phyloP scores from a whole-genome alignment of 2,113 vertebrate genomes.

The Macrotus californicus region DNA sequence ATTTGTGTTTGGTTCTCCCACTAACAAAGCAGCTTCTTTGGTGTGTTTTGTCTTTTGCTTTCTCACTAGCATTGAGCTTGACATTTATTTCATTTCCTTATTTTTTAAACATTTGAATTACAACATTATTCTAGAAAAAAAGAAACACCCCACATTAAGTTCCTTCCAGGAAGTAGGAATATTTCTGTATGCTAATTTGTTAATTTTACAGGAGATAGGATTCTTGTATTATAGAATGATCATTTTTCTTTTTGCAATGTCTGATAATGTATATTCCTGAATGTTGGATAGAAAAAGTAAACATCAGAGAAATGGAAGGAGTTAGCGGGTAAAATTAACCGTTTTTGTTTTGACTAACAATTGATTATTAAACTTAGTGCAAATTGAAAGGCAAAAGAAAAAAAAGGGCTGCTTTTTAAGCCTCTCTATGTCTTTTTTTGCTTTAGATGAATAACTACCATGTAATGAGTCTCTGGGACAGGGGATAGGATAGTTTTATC shows the following conservation, averaged over 20 bases:
- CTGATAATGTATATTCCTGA: not conserved
- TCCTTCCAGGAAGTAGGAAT: not conserved
- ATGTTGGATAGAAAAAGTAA: conserved; percentile 4
- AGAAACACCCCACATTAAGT: not conserved
- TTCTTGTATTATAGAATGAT: not conserved
- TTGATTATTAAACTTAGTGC: conserved; percentile 5
- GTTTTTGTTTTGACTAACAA: not conserved
- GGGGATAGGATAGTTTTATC: not conserved
- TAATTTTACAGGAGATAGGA: not conserved
- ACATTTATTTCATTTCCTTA: not conserved
- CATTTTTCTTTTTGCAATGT: not conserved
- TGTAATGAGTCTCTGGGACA: not conserved
- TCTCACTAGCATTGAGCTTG: not conserved
- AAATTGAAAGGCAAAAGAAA: not conserved
- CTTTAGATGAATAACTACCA: not conserved
- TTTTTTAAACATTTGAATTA: not conserved
- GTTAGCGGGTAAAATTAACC: not conserved
- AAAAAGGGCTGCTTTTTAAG: not conserved
- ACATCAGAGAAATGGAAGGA: not conserved
- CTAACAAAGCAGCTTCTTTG: not conserved
- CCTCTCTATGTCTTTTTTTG: not conserved
- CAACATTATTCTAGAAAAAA: not conserved
- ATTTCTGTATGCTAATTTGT: not conserved
- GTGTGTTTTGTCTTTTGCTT: not conserved
- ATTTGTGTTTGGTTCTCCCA: not conserved